These are phyloP conservation scores for Gisinianus flammeolus DNA, from an alignment of 2,888 invertebrate species.

Conservation along the genomic window DNA sequence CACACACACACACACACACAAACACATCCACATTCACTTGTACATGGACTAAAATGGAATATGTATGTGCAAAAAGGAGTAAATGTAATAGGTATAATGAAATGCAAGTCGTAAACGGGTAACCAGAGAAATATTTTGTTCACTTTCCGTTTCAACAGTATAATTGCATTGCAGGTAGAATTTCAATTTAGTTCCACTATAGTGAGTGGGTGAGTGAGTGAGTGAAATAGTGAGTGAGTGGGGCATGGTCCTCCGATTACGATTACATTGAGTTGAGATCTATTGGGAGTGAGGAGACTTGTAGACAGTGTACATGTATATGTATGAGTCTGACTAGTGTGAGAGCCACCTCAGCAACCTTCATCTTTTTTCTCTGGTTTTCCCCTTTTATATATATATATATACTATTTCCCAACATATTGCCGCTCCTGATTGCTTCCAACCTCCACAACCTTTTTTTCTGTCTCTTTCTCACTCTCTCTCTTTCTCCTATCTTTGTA, in stretches of 20 bases:
- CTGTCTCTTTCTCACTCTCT: not conserved
- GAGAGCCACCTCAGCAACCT: not conserved
- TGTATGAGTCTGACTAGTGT: not conserved
- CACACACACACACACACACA: not conserved
- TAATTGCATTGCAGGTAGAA: not conserved
- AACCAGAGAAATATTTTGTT: not conserved
- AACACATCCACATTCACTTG: no score
- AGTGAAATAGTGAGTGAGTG: not conserved
- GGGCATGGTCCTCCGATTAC: not conserved
- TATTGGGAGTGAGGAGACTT: not conserved
- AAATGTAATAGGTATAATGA: slow-evolving; percentile 10
- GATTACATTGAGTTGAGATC: not conserved
- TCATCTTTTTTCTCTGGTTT: not conserved
- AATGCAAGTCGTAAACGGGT: not conserved
- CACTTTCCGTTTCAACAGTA: no score
- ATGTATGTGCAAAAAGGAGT: no score
- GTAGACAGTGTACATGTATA: not conserved
- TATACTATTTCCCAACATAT: no score
- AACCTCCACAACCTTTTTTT: slow-evolving; percentile 19
- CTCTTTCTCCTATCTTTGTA: not conserved
- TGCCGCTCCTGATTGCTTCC: slow-evolving; percentile 14
- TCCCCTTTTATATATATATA: no score
- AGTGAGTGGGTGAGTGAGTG: not conserved
- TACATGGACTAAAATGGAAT: no score
- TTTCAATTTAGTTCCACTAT: not conserved